A percentile compares a stretch with the other conserved stretches of the same genome.
phyloP scores from a whole-genome alignment of 2,888 invertebrate genomes.

The Ctenicera cuprea region DNA sequence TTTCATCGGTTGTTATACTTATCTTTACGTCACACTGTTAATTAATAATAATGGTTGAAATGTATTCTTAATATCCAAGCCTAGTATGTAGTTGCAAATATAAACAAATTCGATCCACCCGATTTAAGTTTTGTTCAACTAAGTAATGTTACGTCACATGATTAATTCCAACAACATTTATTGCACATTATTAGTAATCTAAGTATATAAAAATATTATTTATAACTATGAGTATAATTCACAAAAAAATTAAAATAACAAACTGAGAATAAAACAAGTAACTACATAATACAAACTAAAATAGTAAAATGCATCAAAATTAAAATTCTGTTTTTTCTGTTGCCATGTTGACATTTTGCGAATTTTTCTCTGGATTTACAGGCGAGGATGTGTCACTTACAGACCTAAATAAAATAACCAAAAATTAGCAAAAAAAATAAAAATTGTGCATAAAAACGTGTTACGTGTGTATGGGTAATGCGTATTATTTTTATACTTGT shows the following conservation, averaged over 20 bases:
- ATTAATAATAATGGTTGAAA: too few species aligned
- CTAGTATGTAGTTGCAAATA: too few species aligned
- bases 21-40: too few species aligned
- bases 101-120: too few species aligned
- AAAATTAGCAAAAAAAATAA: slow-evolving; percentile 16
- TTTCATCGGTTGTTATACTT: too few species aligned
- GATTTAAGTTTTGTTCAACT: too few species aligned
- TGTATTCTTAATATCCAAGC: too few species aligned
- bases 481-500: too few species aligned
- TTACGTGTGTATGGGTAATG: too few species aligned
- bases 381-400: not conserved
- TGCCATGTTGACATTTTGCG: not conserved
- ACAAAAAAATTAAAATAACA: not conserved
- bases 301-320: not conserved
- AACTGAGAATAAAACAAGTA: not conserved
- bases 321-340: slow-evolving; percentile 21
- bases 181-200: not conserved
- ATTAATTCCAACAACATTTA: slow-evolving; percentile 17
- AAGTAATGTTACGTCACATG: not conserved
- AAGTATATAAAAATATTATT: not conserved
- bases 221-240: not conserved
- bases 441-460: not conserved
- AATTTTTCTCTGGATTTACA: not conserved
- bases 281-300: slow-evolving; percentile 5
- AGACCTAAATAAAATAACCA: slow-evolving; percentile 14